These are phyloP conservation scores for Himalopsyche phryganea DNA, from an alignment of 1,140 invertebrate species.

Conservation along the genomic window DNA sequence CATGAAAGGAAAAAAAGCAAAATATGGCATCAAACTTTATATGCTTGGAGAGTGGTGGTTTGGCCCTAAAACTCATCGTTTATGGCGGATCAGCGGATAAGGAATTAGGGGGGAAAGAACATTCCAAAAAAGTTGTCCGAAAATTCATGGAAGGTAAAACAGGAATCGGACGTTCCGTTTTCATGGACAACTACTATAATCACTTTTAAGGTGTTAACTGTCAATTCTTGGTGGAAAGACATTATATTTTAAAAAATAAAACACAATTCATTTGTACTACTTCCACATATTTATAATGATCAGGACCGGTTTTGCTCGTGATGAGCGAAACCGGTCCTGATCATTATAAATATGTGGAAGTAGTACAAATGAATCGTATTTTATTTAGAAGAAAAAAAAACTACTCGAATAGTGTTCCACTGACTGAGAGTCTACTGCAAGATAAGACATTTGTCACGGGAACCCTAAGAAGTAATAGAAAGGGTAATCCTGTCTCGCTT, in stretches of 20 bases:
- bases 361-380: no score
- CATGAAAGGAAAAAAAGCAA: conserved; percentile 13
- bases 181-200: background rate
- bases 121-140: background rate
- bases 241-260: no score
- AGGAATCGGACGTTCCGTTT: background rate
- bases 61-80: conserved; percentile 2
- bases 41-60: conserved; percentile 4
- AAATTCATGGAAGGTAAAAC: background rate
- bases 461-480: background rate
- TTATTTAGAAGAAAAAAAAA: no score
- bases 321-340: no score
- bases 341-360: no score
- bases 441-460: background rate
- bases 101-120: no score
- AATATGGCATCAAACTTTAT: conserved; percentile 8
- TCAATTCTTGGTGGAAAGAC: no score
- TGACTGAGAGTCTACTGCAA: background rate
- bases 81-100: conserved; percentile 1
- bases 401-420: background rate
- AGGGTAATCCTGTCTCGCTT: background rate
- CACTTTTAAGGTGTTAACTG: no score
- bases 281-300: no score
- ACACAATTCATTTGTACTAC: no score
- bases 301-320: no score